Evolutionary conservation across 1,140 invertebrate genomes (phyloP), one percentile per base, ranked within the genome.

Genomic region (Papilio polyxenes): DNA sequence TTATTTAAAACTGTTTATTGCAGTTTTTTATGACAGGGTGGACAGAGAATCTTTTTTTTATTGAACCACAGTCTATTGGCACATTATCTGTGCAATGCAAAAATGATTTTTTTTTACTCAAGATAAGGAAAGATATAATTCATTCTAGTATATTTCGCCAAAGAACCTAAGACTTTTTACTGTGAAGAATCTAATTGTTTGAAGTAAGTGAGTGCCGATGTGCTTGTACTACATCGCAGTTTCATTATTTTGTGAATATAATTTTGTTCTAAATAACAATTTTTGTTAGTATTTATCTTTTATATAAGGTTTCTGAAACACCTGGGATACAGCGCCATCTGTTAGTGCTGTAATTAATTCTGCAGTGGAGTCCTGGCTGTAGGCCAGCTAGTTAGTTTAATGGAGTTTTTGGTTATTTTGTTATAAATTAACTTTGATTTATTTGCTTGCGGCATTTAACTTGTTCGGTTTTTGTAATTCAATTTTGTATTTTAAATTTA

Each of bases 251-350:
- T 23, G 15, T n/a, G 23, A 31, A 69, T 69, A 5, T 9, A 23
- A 37, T 69, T 37, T 31, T 69, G 62, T 69, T 69, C 11, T 13
- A 15, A 37, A 72, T 3, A 40, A 65, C 31, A 72, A 0, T 72
- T 72, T 72, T 72, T 37, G 65, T 37, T 65, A 65, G 3, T 65
- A 6, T 65, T 13, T 0, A 31, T 37, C 40, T 44, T 44, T 10
- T 62, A 17, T 23, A 65, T 31, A 9, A 31, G 3, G 9, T 62
- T 48, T 44, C 56, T 75, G 5, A 6, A 79, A 79, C 89, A 88
- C 85, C 87, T 91, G 91, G 78, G 84, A 82, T 80, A 69, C 83
- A 88, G 80, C 88, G 90, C 90, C 90, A 92, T 92, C 91, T 92
- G 90, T 85, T 85, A 85, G 80, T 75, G 80, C 79, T 82, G 84